Evolutionary conservation across 2,113 vertebrate species (phyloP).

Genomic region (Electrona antarctica): DNA sequence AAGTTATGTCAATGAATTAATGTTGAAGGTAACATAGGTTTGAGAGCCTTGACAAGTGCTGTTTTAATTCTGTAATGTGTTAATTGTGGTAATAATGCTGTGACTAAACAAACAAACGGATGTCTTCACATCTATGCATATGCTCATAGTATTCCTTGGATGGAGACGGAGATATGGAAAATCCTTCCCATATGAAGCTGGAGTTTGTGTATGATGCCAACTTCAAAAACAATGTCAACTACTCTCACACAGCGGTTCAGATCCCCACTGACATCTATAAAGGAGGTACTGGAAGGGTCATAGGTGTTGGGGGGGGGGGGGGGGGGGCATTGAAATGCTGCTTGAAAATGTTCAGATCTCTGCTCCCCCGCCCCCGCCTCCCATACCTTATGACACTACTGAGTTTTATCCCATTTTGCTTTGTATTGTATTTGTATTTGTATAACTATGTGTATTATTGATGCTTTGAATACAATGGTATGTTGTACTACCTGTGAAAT

Average conservation of each 20-base stretch:
- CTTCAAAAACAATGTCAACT: conserved; percentile 98
- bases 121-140: not conserved
- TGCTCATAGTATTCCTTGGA: conserved; percentile 72
- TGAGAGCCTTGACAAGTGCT: not conserved
- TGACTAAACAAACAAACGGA: not conserved
- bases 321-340: not conserved
- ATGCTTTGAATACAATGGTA: no score
- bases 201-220: conserved; percentile 94
- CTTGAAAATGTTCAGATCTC: no score
- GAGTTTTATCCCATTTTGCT: no score
- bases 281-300: conserved; percentile 87
- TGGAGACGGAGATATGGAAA: conserved; percentile 87
- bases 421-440: no score
- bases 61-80: not conserved
- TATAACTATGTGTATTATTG: no score
- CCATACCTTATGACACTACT: not conserved
- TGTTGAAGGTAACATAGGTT: not conserved
- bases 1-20: no score
- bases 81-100: not conserved
- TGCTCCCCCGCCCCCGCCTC: not conserved
- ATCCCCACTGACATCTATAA: conserved; percentile 99
- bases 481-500: no score
- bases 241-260: conserved; percentile 95
- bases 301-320: not conserved
- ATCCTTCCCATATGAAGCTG: conserved; percentile 87